Base-by-base conservation (phyloP, 2,113 vertebrate genomes). In the Ailuropoda melanoleuca region DNA sequence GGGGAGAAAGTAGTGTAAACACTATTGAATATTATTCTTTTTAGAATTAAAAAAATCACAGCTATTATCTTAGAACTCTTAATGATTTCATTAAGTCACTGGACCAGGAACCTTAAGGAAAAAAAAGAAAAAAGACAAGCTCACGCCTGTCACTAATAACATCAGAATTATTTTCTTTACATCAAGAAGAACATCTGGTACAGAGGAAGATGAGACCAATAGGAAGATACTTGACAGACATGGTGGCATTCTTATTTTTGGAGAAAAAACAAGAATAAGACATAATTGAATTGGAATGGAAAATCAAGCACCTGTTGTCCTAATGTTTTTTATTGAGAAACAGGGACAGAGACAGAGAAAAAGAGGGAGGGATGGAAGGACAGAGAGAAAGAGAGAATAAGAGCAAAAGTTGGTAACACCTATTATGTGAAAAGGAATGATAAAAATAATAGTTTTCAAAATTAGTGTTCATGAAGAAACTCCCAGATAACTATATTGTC, bases 41-140 rank as follows among this genome's bases (percentile, higher is more conserved):
- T 97, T 83, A 60, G 43, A 97, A 78, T 96, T 77, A 86, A 93
- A 77, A 77, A 82, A 89, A 46, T 46, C 15, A 96, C 19, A 87
- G 4, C 37, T 90, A 70, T 90, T 95, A 87, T 77, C 48, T 92
- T 43, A 39, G 53, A 95, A 86, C 10, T n/a, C 24, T 93, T 43
- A 68, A 66, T 81, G 37, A 81, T 77, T 94, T 12, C 39, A 85
- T 88, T 94, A 94, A 89, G 64, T 31, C 46, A 46, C 31, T 92
- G 17, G 43, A 77, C 34, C 53, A 43, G 50, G 39, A 53, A 94
- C 39, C 18, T 88, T 46, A 96, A 81, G 34, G 24, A 43, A 68
- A 82, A 80, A 75, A 19, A 96, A 82, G 2, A 60, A 60, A n/a
- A n/a, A 87, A 90, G 11, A n/a, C 60, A 83, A 90, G 58, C 48